Conservation (phyloP, 1,140 invertebrate species). For the Pseudomyrmex flavicornis region DNA sequence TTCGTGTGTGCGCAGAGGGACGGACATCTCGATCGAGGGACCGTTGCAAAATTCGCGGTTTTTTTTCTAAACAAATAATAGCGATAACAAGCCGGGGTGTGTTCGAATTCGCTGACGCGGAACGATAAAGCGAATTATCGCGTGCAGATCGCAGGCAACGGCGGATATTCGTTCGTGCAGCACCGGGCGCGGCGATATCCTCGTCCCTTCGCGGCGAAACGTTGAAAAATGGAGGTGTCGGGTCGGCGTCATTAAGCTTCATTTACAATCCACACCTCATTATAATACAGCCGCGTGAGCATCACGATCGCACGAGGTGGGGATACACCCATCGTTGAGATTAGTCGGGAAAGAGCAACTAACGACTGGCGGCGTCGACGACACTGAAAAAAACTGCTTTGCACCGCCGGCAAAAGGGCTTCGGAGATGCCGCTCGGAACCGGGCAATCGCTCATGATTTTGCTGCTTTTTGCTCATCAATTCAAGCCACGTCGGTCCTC, state of each 20-base stretch:
- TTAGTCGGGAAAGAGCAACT: conserved; percentile 81
- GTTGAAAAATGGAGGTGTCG: conserved; percentile 74
- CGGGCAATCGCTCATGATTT: conserved; percentile 79
- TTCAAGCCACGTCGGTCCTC: conserved; percentile 71
- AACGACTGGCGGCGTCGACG: conserved; percentile 79
- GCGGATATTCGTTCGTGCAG: conserved; percentile 1
- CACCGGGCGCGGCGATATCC: conserved; percentile 49
- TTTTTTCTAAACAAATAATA: conserved; percentile 28
- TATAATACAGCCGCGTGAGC: conserved; percentile 76
- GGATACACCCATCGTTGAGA: conserved; percentile 76
- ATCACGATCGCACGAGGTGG: conserved; percentile 53
- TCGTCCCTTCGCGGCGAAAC: conserved; percentile 63
- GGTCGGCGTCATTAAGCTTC: conserved; percentile 81
- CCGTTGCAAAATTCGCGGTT: conserved; percentile 1
- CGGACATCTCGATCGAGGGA: conserved; percentile 13
- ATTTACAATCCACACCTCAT: conserved; percentile 84
- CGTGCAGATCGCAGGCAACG: conserved; percentile 40
- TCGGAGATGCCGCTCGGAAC: conserved; percentile 57
- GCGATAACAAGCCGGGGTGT: conserved; percentile 37
- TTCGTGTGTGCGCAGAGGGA: not conserved
- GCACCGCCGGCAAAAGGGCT: conserved; percentile 64
- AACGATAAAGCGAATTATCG: conserved; percentile 55
- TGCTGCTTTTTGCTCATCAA: conserved; percentile 80
- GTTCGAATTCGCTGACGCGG: conserved; percentile 31
- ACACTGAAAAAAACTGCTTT: conserved; percentile 77